Base-by-base conservation (phyloP, 2,888 invertebrate species). In the Chymomyza amoena region DNA sequence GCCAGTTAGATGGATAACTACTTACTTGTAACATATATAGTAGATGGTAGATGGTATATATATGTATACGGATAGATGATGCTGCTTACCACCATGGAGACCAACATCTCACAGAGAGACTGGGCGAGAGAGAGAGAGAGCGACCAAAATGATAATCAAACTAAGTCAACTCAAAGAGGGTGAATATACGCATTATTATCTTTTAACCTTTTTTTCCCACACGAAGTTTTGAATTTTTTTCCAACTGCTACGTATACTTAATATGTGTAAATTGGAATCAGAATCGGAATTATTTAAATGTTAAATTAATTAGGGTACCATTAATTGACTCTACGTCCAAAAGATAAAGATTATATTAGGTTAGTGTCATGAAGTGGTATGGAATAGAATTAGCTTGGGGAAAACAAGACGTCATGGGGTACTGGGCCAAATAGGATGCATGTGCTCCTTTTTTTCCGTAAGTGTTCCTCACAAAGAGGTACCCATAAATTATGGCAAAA, bases 131-230 rank as follows among this genome's bases (percentile, higher is more conserved):
- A n/a, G n/a, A n/a, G n/a, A 25, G 32, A 45, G 0, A 45, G 39
- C 13, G 39, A 13, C 39, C 39, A 32, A 45, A 45, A 45, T 10
- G 39, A 45, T 13, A 45, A 1, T 77, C 78, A 78, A 70, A 80
- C 75, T 64, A 61, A 64, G 68, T 63, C 61, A 69, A 64, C 62
- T 62, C 18, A 62, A 13, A 3, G 25, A 9, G 16, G 13, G 4
- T 36, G 36, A 36, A 36, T 7, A 36, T 7, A 36, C 36, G 36
- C 36, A 36, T 36, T 36, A 36, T 25, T 25, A 25, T 66, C 20
- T 51, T 32, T 51, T 45, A 28, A 1, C 59, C 4, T 60, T 45
- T 60, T 45, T 65, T 50, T 51, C 25, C 25, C 25, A 25, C 25
- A 4, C 25, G 3, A 25, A 2, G 25, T 52, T 28, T 61, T 67